These are phyloP conservation scores for Nowickia ferox DNA, from an alignment of 2,888 invertebrate species.

Conservation along the genomic window DNA sequence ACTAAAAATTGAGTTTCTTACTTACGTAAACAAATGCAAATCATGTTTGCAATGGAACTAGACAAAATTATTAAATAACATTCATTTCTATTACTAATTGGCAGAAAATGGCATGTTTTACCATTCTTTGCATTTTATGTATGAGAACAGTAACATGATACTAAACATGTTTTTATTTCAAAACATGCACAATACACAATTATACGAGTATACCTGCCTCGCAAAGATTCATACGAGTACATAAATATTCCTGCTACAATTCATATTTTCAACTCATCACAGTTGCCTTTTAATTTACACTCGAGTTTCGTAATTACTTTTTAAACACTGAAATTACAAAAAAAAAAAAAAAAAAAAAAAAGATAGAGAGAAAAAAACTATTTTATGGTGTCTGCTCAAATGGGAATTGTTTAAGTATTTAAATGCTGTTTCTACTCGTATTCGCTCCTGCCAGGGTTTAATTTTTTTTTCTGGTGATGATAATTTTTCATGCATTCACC, in stretches of 20 bases:
- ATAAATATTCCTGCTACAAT: background rate
- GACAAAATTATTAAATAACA: slow-evolving; percentile 43
- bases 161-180: slow-evolving; percentile 18
- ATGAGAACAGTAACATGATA: slow-evolving; percentile 37
- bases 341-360: slow-evolving; percentile 14
- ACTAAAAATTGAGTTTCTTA: background rate
- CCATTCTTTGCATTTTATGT: slow-evolving; percentile 18
- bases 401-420: slow-evolving; percentile 54
- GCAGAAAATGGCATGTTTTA: slow-evolving; percentile 27
- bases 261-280: background rate
- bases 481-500: slow-evolving; percentile 23
- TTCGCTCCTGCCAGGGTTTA: background rate
- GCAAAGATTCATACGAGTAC: background rate
- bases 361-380: background rate
- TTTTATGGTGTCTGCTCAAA: slow-evolving; percentile 59
- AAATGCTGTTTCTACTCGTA: slow-evolving; percentile 34
- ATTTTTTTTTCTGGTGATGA: background rate
- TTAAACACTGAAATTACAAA: slow-evolving; percentile 59
- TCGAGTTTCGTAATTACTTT: slow-evolving; percentile 52
- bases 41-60: slow-evolving; percentile 41
- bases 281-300: slow-evolving; percentile 35
- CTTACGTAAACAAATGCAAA: slow-evolving; percentile 12
- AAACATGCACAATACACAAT: slow-evolving; percentile 45
- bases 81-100: background rate
- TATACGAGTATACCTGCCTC: slow-evolving; percentile 5